Evolutionary conservation across 2,113 vertebrate species (phyloP), one percentile per base, ranked within the genome.

Genomic region (Dromaius novaehollandiae): DNA sequence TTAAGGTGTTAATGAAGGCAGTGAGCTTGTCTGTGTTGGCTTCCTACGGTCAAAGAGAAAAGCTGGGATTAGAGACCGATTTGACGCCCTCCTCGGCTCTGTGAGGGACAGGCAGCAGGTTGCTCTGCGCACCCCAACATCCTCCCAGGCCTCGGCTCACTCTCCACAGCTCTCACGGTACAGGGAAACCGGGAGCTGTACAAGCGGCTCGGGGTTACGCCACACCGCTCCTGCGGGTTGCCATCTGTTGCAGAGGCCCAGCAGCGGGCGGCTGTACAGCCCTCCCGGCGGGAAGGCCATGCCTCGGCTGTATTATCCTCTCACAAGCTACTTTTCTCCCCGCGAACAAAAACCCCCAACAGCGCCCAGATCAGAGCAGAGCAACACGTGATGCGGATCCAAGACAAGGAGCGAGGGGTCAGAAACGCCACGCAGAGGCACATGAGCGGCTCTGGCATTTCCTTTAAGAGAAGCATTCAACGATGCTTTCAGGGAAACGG

Each of bases 11-110:
- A 40, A 99, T 99, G 78, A 99, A 99, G 42, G 99, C 98, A 0
- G 99, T 99, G 94, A 99, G 98, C 97, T 99, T 99, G 90, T 99
- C 99, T 8, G 99, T 99, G 98, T 99, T 99, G 65, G 98, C 93
- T 90, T 99, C 99, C 99, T 99, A 79, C 2, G 53, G 11, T 3
- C 38, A 5, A 6, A 17, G 51, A 25, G 51, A 26, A 20, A 42
- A 24, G n/a, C 15, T 20, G n/a, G 34, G 46, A 30, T 3, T 6
- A 4, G 46, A 61, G 82, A 40, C 46, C 1, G 1, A 16, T 22
- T 9, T 3, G 36, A 40, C 65, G 38, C 48, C n/a, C 40, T 25
- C 10, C 73, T 46, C 8, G 0, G 42, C 51, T 16, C 50, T 9
- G 21, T 5, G 2, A 13, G 32, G 25, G 55, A 58, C 16, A 12